These are phyloP conservation scores for Temnothorax unifasciatus DNA, from an alignment of 2,888 invertebrate genomes.

Conservation along the genomic window DNA sequence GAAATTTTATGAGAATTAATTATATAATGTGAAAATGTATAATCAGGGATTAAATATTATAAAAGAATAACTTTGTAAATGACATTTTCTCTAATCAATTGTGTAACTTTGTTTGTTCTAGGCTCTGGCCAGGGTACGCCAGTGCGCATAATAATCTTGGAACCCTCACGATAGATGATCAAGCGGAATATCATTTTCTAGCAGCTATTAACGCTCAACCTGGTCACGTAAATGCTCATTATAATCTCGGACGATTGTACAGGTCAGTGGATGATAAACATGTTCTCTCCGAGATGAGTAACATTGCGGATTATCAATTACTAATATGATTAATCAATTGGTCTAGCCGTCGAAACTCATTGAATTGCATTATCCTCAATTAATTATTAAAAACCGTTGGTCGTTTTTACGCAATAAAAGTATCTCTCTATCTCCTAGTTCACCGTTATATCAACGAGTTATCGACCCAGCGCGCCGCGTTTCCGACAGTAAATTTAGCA, in stretches of 20 bases:
- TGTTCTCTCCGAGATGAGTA: neutral
- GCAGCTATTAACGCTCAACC: slow-evolving; percentile 91
- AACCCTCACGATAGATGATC: slow-evolving; percentile 90
- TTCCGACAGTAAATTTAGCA: slow-evolving; percentile 69
- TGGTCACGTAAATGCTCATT: slow-evolving; percentile 94
- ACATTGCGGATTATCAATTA: slow-evolving; percentile 1
- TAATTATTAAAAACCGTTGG: slow-evolving; percentile 16
- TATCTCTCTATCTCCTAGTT: slow-evolving; percentile 16
- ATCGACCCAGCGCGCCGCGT: slow-evolving; percentile 63
- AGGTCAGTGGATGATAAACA: slow-evolving; percentile 88
- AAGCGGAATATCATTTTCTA: slow-evolving; percentile 93
- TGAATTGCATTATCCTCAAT: slow-evolving; percentile 1
- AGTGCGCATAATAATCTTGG: slow-evolving; percentile 96
- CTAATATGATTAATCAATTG: slow-evolving; percentile 8
- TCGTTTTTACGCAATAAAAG: slow-evolving; percentile 27
- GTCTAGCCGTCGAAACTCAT: neutral
- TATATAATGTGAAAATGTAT: too few species aligned
- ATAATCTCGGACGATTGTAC: slow-evolving; percentile 94
- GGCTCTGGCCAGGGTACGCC: slow-evolving; percentile 94
- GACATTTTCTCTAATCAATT: too few species aligned
- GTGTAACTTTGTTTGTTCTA: slow-evolving; percentile 82
- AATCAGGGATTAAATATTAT: neutral
- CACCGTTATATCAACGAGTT: slow-evolving; percentile 65
- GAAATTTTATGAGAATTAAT: neutral
- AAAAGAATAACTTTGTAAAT: neutral